These are phyloP conservation scores for Campylorhamphus procurvoides DNA, from an alignment of 2,113 vertebrate genomes.

Conservation along the genomic window DNA sequence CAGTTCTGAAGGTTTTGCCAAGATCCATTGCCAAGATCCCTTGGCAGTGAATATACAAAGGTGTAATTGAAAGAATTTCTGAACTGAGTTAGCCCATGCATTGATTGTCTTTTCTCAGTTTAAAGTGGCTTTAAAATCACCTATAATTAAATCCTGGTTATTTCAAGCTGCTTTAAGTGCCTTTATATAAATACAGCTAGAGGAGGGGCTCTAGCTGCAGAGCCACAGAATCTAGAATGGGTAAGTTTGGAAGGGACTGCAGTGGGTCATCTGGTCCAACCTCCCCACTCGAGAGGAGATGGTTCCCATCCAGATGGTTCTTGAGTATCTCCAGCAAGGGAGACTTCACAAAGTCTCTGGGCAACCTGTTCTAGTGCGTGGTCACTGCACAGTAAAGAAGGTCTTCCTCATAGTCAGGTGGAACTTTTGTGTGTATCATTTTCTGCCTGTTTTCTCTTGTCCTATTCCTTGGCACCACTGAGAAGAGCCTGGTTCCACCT, in stretches of 20 bases:
- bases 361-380: not conserved
- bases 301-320: not conserved
- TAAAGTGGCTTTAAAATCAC: not conserved
- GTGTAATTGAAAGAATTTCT: not conserved
- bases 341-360: not conserved
- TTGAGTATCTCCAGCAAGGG: not conserved
- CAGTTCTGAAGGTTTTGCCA: not conserved
- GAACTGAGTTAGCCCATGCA: not conserved
- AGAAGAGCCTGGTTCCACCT: not conserved
- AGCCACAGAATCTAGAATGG: not conserved
- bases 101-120: not conserved
- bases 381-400: not conserved
- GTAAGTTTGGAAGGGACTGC: not conserved
- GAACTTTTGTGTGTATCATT: not conserved
- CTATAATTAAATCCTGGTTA: not conserved
- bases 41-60: not conserved
- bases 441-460: not conserved
- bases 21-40: not conserved
- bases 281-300: not conserved
- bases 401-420: not conserved
- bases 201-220: not conserved
- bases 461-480: not conserved
- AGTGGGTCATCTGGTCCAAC: not conserved
- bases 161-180: not conserved
- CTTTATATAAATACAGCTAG: not conserved